Percentiles rank a stretch among this genome's conserved stretches.
Conservation (phyloP, 2,888 invertebrate species). For the Alsophila aescularia region DNA sequence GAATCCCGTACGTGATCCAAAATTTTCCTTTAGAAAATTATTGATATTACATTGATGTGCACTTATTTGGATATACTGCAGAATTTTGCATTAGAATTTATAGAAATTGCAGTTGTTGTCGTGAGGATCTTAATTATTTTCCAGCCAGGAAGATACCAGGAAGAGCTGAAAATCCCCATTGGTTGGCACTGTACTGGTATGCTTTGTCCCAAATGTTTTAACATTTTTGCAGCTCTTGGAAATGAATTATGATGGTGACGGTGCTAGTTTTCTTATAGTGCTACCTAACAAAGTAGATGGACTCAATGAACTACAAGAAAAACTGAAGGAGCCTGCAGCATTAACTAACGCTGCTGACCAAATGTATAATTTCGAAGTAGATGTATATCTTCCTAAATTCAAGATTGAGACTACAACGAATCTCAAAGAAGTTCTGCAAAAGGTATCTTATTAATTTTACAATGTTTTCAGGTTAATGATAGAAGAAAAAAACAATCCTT, state of each 20-base stretch:
- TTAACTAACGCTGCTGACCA: constrained; percentile 68
- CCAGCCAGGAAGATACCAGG: too few species aligned
- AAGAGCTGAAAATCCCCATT: too few species aligned
- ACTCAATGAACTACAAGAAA: constrained; percentile 84
- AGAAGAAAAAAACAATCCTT: too few species aligned
- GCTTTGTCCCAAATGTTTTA: not conserved
- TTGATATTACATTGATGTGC: too few species aligned
- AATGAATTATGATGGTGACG: constrained; percentile 88
- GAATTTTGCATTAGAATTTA: too few species aligned
- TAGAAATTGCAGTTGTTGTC: too few species aligned
- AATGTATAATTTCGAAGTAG: constrained; percentile 79
- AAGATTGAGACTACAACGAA: constrained; percentile 89
- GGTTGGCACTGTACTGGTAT: too few species aligned
- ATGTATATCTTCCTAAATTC: constrained; percentile 90
- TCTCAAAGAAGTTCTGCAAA: constrained; percentile 82
- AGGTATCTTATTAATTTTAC: constrained; percentile 74
- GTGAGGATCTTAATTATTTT: too few species aligned
- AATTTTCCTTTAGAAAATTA: too few species aligned
- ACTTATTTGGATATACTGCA: too few species aligned
- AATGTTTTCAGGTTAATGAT: too few species aligned
- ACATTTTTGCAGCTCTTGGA: constrained; percentile 84
- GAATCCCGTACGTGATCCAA: too few species aligned
- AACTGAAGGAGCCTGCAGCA: constrained; percentile 75
- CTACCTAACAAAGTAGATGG: constrained; percentile 89
- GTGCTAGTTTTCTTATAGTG: constrained; percentile 88